These are phyloP conservation scores for Sipha maydis DNA, from an alignment of 2,888 invertebrate species.

Conservation along the genomic window DNA sequence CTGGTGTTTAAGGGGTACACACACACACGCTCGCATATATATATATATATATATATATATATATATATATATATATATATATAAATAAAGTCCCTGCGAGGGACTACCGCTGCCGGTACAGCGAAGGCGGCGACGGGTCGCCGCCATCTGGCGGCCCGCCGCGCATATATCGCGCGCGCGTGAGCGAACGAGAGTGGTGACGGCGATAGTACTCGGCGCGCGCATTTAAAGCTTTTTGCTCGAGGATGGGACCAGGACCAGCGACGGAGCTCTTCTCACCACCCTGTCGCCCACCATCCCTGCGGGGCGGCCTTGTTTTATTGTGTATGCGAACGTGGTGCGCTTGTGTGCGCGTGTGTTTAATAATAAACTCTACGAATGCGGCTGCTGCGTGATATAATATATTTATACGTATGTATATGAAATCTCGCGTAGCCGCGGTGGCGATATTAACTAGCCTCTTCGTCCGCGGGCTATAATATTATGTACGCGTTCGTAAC, in stretches of 20 bases:
- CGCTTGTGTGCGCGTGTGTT: not conserved
- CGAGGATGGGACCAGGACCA: slow-evolving; percentile 38
- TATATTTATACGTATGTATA: not conserved
- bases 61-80: too few species aligned
- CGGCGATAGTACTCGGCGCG: slow-evolving; percentile 10
- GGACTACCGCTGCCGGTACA: slow-evolving; percentile 1
- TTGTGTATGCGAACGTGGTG: not conserved
- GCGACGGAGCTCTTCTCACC: not conserved
- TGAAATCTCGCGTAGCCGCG: not conserved
- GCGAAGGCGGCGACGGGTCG: slow-evolving; percentile 21
- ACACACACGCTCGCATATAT: not conserved
- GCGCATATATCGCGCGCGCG: slow-evolving; percentile 28
- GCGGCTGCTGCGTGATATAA: not conserved
- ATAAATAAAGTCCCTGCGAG: slow-evolving; percentile 12
- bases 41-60: not conserved
- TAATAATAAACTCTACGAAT: not conserved
- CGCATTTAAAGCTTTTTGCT: slow-evolving; percentile 45
- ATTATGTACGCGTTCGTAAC: not conserved
- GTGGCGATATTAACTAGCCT: slow-evolving; percentile 24
- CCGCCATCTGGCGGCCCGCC: slow-evolving; percentile 53
- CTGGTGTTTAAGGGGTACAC: slow-evolving; percentile 51
- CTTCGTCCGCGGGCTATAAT: not conserved
- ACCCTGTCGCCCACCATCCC: not conserved
- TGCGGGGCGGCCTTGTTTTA: slow-evolving; percentile 38
- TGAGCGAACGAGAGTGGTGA: slow-evolving; percentile 10